Conservation (phyloP, 2,113 vertebrate genomes). For the Myrmecophaga tridactyla region DNA sequence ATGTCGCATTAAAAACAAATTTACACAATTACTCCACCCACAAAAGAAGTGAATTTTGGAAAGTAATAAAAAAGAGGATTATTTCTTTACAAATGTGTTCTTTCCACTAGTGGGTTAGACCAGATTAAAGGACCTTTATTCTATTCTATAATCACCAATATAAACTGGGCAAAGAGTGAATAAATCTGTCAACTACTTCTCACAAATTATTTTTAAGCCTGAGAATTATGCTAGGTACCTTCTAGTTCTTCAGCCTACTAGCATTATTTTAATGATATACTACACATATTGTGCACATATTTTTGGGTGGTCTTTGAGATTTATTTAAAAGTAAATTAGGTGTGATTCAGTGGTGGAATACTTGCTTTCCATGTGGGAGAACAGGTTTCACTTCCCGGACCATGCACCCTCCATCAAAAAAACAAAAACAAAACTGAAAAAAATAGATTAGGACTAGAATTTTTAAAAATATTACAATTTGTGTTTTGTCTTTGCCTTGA, state of each 20-base stretch:
- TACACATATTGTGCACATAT: neutral
- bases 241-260: neutral
- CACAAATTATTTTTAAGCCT: neutral
- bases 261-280: conserved; percentile 19
- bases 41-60: neutral
- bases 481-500: neutral
- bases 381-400: too few species aligned
- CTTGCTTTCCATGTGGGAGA: too few species aligned
- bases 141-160: neutral
- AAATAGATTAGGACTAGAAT: neutral
- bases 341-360: too few species aligned
- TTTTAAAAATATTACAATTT: neutral
- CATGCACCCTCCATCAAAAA: too few species aligned
- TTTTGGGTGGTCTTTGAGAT: neutral
- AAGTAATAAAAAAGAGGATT: neutral
- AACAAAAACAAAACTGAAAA: too few species aligned
- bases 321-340: neutral
- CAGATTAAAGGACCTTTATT: conserved; percentile 1
- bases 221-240: neutral
- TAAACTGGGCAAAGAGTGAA: neutral
- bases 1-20: too few species aligned
- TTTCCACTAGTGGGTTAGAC: neutral
- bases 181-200: neutral
- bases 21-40: neutral
- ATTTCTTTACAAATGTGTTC: neutral